A percentile compares a stretch with the other conserved stretches of the same genome.
Conservation (phyloP, 2,888 invertebrate genomes). For the Meiosimyza decipiens region DNA sequence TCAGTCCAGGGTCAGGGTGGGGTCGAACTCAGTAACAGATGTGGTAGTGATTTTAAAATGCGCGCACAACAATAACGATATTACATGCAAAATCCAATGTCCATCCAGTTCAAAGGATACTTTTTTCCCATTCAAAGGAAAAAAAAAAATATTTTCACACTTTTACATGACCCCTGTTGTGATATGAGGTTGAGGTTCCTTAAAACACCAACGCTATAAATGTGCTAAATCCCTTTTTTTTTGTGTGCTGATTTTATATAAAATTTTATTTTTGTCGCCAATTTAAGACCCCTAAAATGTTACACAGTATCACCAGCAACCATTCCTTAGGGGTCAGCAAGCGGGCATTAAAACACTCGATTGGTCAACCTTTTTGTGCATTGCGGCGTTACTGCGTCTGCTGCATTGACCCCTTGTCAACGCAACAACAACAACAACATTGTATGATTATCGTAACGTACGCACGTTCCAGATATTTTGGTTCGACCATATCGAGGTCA, state of each 20-base stretch:
- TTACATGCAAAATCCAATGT: conserved; percentile 37
- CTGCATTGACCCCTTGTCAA: conserved; percentile 41
- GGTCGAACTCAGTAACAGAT: neutral
- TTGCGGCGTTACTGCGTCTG: neutral
- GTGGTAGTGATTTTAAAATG: neutral
- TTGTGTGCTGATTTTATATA: conserved; percentile 4
- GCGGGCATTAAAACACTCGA: conserved; percentile 38
- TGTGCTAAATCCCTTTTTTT: conserved; percentile 11
- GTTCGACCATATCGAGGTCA: conserved; percentile 40
- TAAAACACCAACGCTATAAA: neutral
- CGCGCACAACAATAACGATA: conserved; percentile 31
- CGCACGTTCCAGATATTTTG: conserved; percentile 41
- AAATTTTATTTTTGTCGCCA: neutral
- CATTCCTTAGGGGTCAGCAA: conserved; percentile 46
- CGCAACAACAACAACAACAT: conserved; percentile 30
- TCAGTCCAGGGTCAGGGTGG: neutral
- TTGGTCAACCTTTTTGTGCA: conserved; percentile 44
- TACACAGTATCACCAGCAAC: conserved; percentile 40
- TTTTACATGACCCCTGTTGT: conserved; percentile 40
- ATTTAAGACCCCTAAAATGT: conserved; percentile 34
- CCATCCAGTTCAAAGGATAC: conserved; percentile 18
- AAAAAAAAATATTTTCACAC: conserved; percentile 33
- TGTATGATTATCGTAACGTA: conserved; percentile 24
- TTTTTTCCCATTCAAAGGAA: neutral
- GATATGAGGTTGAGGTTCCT: conserved; percentile 9